Evolutionary conservation across 2,888 invertebrate species (phyloP).

Genomic region (Trissonchulus sp.): DNA sequence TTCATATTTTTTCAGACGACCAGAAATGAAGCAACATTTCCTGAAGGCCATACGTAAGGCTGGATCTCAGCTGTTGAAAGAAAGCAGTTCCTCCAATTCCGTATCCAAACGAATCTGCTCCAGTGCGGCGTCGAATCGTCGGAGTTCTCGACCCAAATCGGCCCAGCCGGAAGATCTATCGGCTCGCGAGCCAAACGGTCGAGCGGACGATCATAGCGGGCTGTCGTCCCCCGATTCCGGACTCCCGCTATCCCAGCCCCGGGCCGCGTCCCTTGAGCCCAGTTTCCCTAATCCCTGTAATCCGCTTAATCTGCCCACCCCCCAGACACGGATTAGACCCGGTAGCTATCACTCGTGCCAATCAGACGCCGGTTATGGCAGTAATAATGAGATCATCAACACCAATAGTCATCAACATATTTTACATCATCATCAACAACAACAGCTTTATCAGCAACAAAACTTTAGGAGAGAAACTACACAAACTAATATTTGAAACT

Average conservation of each 20-base stretch:
- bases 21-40: slow-evolving; percentile 33
- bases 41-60: slow-evolving; percentile 33
- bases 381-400: slow-evolving; percentile 19
- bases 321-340: slow-evolving; percentile 10
- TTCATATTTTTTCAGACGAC: not conserved
- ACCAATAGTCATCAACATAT: too few species aligned
- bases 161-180: not conserved
- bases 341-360: slow-evolving; percentile 32
- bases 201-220: not conserved
- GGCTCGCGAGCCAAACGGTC: not conserved
- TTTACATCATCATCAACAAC: too few species aligned
- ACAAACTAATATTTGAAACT: too few species aligned
- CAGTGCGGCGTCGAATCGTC: not conserved
- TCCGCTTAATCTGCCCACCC: not conserved
- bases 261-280: not conserved
- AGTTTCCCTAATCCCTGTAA: too few species aligned
- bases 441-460: too few species aligned
- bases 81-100: too few species aligned
- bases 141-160: not conserved
- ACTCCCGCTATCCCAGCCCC: not conserved
- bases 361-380: slow-evolving; percentile 35
- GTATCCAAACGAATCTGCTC: not conserved
- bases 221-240: slow-evolving; percentile 27
- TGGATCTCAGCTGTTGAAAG: not conserved
- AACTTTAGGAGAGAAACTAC: too few species aligned